phyloP scores from a whole-genome alignment of 2,797 vertebrate genomes.

The Huso huso region DNA sequence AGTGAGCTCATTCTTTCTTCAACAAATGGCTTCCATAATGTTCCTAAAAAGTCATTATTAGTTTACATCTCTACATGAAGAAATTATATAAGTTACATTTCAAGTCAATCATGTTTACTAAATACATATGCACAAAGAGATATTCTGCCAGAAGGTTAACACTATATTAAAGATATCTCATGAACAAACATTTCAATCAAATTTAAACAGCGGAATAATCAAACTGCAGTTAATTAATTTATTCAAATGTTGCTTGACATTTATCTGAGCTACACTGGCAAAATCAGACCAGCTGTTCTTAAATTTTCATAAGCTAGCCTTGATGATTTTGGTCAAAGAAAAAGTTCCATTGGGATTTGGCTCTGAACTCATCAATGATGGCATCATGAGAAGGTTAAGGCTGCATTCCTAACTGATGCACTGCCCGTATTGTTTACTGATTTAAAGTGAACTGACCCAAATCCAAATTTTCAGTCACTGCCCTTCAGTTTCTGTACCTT shows the following conservation, averaged over 20 bases:
- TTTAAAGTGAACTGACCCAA: too few relatives aligned
- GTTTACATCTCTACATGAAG: background rate
- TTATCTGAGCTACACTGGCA: constrained; percentile 41
- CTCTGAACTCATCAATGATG: constrained; percentile 39
- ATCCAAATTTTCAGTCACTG: too few relatives aligned
- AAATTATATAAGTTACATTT: background rate
- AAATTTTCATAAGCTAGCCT: constrained; percentile 42
- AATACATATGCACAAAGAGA: constrained; percentile 1
- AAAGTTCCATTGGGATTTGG: constrained; percentile 18
- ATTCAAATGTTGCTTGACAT: constrained; percentile 46
- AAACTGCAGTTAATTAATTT: constrained; percentile 40
- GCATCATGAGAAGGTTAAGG: too few relatives aligned
- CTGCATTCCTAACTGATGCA: too few relatives aligned
- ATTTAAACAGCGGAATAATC: constrained; percentile 20
- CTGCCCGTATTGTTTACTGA: too few relatives aligned
- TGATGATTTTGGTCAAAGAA: constrained; percentile 35
- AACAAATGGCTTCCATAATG: too few relatives aligned
- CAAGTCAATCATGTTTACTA: constrained; percentile 5
- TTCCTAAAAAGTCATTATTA: background rate
- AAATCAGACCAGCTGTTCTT: constrained; percentile 36
- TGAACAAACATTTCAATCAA: constrained; percentile 19
- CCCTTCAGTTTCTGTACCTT: too few relatives aligned
- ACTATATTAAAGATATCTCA: constrained; percentile 1
- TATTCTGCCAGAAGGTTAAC: background rate
- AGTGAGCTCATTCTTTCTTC: too few relatives aligned